These are phyloP conservation scores for Gasteruption jaculator DNA, from an alignment of 2,888 invertebrate genomes.

Conservation along the genomic window DNA sequence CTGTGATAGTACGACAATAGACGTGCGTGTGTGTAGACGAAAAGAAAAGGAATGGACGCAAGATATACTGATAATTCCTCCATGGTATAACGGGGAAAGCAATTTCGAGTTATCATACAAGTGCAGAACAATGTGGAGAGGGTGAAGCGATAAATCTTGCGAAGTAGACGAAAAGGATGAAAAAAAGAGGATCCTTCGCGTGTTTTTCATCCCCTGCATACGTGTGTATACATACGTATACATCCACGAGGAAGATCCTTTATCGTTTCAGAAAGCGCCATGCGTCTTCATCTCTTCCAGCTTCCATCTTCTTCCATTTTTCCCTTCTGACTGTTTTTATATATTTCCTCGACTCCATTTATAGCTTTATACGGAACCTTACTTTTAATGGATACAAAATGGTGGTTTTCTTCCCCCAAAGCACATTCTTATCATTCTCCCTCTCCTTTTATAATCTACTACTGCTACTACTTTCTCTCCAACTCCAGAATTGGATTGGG, in stretches of 20 bases:
- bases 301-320: slow-evolving; percentile 14
- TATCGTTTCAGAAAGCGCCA: slow-evolving; percentile 27
- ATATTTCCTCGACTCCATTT: slow-evolving; percentile 16
- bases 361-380: slow-evolving; percentile 21
- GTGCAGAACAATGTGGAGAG: slow-evolving; percentile 22
- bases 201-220: neutral
- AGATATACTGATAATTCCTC: too few species aligned
- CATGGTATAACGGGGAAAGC: too few species aligned
- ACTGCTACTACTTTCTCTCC: too few species aligned
- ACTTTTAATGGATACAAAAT: slow-evolving; percentile 38
- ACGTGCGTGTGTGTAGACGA: too few species aligned
- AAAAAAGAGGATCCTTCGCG: neutral
- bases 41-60: too few species aligned
- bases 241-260: slow-evolving; percentile 19
- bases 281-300: slow-evolving; percentile 29
- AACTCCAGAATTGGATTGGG: slow-evolving; percentile 48
- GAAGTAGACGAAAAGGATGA: slow-evolving; percentile 6
- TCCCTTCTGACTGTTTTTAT: slow-evolving; percentile 17
- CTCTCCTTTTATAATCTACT: too few species aligned
- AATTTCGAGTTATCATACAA: slow-evolving; percentile 35
- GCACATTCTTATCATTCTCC: slow-evolving; percentile 37
- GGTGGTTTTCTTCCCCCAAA: too few species aligned
- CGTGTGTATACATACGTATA: neutral
- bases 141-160: slow-evolving; percentile 31
- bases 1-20: too few species aligned